A percentile compares a stretch with the other conserved stretches of the same genome.
phyloP scores from a whole-genome alignment of 2,888 invertebrate genomes.

The Stegana nigrithorax region DNA sequence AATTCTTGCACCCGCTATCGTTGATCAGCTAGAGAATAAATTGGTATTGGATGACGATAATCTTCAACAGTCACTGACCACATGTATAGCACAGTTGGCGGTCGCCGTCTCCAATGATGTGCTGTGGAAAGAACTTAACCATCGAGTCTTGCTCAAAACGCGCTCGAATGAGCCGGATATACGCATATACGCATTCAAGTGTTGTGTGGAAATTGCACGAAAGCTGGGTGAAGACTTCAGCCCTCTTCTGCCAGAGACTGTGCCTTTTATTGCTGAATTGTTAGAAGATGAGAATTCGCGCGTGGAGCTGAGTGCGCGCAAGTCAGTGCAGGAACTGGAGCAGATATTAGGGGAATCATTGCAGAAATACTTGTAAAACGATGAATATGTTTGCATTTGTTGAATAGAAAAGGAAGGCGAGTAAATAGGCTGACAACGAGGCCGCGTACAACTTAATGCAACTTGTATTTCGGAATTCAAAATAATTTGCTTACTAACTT shows the following conservation, averaged over 20 bases:
- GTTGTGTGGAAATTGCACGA: constrained; percentile 81
- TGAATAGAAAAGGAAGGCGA: not conserved
- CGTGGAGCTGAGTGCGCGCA: constrained; percentile 84
- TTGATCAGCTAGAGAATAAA: constrained; percentile 88
- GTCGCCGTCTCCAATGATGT: constrained; percentile 86
- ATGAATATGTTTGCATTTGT: no score
- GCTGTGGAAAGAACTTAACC: constrained; percentile 90
- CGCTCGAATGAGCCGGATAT: constrained; percentile 81
- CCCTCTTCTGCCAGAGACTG: constrained; percentile 89
- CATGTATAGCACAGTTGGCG: constrained; percentile 85
- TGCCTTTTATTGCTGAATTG: constrained; percentile 93
- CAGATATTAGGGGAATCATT: constrained; percentile 89
- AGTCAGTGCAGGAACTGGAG: constrained; percentile 86
- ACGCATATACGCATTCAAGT: constrained; percentile 78
- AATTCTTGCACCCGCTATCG: constrained; percentile 84
- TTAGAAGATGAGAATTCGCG: constrained; percentile 88
- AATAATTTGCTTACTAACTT: not conserved
- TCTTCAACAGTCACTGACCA: constrained; percentile 76
- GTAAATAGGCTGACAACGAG: no score
- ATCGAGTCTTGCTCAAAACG: constrained; percentile 89
- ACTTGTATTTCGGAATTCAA: constrained; percentile 2
- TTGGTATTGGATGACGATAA: constrained; percentile 70
- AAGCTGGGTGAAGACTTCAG: constrained; percentile 91
- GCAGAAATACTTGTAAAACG: constrained; percentile 82
- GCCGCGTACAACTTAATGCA: not conserved